Base-by-base conservation (phyloP, 1,140 invertebrate genomes). In the Drosophila saltans region DNA sequence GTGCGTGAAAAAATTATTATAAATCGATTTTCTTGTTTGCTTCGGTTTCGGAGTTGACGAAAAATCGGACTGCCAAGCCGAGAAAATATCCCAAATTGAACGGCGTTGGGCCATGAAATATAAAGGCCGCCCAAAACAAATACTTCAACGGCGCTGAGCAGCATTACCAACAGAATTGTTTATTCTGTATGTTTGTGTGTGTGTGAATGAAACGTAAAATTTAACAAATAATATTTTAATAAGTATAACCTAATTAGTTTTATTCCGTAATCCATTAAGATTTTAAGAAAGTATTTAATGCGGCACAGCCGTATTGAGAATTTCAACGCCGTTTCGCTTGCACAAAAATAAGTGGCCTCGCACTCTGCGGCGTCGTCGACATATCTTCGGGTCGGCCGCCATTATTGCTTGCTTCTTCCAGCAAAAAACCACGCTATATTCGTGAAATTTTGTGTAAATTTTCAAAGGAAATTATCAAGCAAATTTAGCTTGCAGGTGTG, bases 401-500 rank as follows among this genome's bases (percentile, higher is more conserved):
- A 89, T 89, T 89, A 89, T 88, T 89, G 84, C 45, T 52, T 52
- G 45, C 45, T 52, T 52, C 84, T 84, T 83, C 80, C 84, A 88
- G 84, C 83, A 89, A 83, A 89, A 89, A 89, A 89, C 84, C 84
- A 89, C 84, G 84, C 84, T 89, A 82, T 88, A 84, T 89, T 80
- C 84, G 74, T 72, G 70, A 80, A 80, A 83, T 84, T 52, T 78
- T 72, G 80, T 89, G 71, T 77, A 86, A 84, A 80, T 80, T 86
- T 83, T 83, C 73, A 43, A 69, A 60, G 66, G 61, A 40, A 88
- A 78, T 86, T 89, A 88, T 86, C 80, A 86, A 89, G 84, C 83
- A 89, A 83, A 89, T 89, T 89, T 75, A 68, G 78, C 64, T 73
- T 62, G 72, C 68, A 69, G 81, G 21, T 75, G 72, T 80, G 33